A percentile compares a stretch with the other conserved stretches of the same genome.
phyloP scores from a whole-genome alignment of 2,113 vertebrate genomes.

The Gracilinanus agilis region DNA sequence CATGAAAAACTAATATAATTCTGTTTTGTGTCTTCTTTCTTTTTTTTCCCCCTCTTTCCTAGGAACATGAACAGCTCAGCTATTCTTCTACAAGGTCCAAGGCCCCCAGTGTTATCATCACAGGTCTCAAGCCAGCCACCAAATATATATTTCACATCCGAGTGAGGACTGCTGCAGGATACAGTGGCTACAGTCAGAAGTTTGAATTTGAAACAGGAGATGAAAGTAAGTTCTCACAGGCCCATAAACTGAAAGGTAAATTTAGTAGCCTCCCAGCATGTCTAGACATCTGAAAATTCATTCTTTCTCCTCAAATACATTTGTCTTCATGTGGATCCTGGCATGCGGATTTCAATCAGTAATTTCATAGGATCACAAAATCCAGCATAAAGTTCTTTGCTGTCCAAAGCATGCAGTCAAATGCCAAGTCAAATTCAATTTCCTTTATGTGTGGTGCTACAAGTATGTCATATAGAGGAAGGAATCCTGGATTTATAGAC shows the following conservation, averaged over 20 bases:
- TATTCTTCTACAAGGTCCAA: conserved; percentile 97
- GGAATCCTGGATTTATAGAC: background rate
- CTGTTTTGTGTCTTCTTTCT: conserved; percentile 77
- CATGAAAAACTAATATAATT: conserved; percentile 66
- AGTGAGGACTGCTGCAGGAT: conserved; percentile 92
- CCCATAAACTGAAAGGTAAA: conserved; percentile 14
- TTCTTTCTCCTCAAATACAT: conserved; percentile 2
- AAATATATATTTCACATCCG: conserved; percentile 96
- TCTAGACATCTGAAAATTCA: conserved; percentile 38
- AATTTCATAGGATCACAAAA: conserved; percentile 16
- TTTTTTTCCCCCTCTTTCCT: conserved; percentile 80
- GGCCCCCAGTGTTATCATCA: conserved; percentile 95
- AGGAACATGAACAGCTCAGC: conserved; percentile 96
- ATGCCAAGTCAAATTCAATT: background rate
- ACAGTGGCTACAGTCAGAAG: conserved; percentile 95
- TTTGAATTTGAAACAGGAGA: conserved; percentile 97
- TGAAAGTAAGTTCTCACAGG: conserved; percentile 90
- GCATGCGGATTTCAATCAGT: background rate
- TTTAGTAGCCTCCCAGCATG: background rate
- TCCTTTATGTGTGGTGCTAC: background rate
- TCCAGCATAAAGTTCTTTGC: conserved; percentile 11
- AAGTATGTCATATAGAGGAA: background rate
- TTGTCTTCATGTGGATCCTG: background rate
- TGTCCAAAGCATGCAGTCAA: background rate
- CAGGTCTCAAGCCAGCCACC: conserved; percentile 94